Evolutionary conservation across 2,113 vertebrate genomes (phyloP).

Genomic region (Pogona vitticeps): DNA sequence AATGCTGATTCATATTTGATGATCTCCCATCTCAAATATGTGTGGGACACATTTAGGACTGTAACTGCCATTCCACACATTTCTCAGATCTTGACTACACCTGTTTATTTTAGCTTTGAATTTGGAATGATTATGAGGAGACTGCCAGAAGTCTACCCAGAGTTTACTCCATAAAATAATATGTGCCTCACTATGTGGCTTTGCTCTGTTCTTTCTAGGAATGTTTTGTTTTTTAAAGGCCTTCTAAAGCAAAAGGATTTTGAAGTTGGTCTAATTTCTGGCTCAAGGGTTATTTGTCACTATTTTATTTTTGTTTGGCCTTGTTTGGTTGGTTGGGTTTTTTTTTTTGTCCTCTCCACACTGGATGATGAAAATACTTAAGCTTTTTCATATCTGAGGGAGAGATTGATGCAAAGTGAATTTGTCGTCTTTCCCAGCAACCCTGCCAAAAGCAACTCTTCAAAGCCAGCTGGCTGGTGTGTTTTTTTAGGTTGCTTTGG

Average conservation of each 20-base stretch:
- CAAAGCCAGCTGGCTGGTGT: neutral
- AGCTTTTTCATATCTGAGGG: neutral
- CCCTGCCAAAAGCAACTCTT: conserved; percentile 31
- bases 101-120: neutral
- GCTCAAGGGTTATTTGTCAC: neutral
- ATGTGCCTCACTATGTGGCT: neutral
- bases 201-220: neutral
- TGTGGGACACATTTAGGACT: neutral
- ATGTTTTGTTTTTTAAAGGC: neutral
- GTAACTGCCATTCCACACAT: neutral
- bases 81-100: neutral
- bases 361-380: neutral
- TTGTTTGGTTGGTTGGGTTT: neutral
- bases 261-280: neutral
- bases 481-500: conserved; percentile 12
- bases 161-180: neutral
- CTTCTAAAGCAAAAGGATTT: neutral
- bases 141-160: neutral
- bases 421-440: conserved; percentile 31
- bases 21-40: neutral
- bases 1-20: neutral
- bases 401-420: conserved; percentile 3
- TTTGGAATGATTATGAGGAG: neutral
- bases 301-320: neutral
- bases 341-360: neutral